Conservation (phyloP, 2,113 vertebrate genomes). For the Perca flavescens region DNA sequence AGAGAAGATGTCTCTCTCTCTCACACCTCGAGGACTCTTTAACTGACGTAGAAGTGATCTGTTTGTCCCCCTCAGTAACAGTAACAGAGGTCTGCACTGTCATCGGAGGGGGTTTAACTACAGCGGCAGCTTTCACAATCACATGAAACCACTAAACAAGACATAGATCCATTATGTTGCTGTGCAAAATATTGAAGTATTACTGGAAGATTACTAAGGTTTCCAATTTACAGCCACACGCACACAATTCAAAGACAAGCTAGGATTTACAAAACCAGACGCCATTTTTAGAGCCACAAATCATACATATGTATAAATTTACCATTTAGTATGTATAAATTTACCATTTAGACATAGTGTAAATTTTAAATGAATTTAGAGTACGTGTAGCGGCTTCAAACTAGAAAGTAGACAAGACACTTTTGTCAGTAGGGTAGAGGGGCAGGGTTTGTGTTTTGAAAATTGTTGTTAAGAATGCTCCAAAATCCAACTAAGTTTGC, state of each 20-base stretch:
- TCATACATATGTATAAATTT: neutral
- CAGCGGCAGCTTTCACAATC: constrained; percentile 1
- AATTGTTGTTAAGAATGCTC: neutral
- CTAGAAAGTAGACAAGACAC: neutral
- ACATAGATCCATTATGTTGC: neutral
- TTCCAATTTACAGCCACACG: neutral
- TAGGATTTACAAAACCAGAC: neutral
- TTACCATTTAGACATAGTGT: neutral
- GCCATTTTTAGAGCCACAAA: neutral
- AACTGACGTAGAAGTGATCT: constrained; percentile 38
- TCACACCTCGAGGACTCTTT: constrained; percentile 51
- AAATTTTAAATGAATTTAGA: neutral
- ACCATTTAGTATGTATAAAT: no score
- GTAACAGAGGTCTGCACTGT: constrained; percentile 28
- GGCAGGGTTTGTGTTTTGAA: neutral
- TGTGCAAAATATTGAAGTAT: constrained; percentile 25
- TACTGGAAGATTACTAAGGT: neutral
- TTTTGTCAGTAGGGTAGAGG: neutral
- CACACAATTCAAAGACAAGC: neutral
- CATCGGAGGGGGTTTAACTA: constrained; percentile 28
- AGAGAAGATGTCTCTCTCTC: constrained; percentile 48
- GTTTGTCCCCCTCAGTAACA: constrained; percentile 53
- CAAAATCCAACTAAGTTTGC: neutral
- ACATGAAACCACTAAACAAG: constrained; percentile 37
- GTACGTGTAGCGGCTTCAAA: neutral